Evolutionary conservation across 2,113 vertebrate species (phyloP).

Genomic region (Sturnus vulgaris): DNA sequence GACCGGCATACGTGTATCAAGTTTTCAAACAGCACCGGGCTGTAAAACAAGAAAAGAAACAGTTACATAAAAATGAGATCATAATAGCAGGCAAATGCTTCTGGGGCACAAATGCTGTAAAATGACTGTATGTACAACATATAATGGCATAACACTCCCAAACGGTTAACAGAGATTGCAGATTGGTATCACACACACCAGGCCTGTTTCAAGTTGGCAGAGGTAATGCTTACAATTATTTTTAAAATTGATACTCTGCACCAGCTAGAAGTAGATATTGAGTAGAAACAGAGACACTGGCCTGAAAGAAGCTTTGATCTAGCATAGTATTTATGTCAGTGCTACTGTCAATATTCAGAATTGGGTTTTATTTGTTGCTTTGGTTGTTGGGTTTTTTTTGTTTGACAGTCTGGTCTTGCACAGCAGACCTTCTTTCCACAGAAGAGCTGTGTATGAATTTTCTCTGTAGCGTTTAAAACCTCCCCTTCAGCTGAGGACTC

Average conservation of each 20-base stretch:
- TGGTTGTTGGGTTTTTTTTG: background rate
- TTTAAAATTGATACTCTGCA: background rate
- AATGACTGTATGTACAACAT: background rate
- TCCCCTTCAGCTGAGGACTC: background rate
- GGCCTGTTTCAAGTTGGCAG: background rate
- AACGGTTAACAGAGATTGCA: background rate
- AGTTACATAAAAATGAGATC: background rate
- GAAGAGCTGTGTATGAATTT: accelerated
- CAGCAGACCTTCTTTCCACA: background rate
- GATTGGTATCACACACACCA: background rate
- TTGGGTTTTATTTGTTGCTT: background rate
- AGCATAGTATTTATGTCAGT: background rate
- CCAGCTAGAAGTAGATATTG: background rate
- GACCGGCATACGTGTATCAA: slow-evolving; percentile 85
- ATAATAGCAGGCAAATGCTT: background rate
- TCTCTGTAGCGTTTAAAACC: accelerated
- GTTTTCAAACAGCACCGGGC: slow-evolving; percentile 81
- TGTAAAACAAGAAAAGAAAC: slow-evolving; percentile 42
- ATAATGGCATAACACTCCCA: background rate
- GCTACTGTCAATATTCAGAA: background rate
- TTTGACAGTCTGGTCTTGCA: background rate
- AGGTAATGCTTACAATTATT: background rate
- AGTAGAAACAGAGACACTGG: background rate
- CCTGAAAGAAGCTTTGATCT: background rate
- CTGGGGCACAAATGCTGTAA: background rate